Conservation (phyloP, 2,888 invertebrate genomes). For the Chrysina gloriosa region DNA sequence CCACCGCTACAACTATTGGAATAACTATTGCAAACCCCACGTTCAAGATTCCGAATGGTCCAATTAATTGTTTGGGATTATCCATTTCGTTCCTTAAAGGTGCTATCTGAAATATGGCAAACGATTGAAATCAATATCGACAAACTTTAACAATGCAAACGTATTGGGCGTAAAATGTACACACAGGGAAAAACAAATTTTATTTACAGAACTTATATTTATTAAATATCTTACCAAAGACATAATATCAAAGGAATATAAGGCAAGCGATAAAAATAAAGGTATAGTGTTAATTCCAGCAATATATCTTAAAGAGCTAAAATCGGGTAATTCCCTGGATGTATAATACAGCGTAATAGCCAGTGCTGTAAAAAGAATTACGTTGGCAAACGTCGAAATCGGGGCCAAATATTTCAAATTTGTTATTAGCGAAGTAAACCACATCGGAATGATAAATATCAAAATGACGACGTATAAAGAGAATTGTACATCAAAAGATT, state of each 20-base stretch:
- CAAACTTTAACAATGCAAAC: too few species aligned
- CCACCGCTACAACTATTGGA: slow-evolving; percentile 81
- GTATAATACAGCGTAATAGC: slow-evolving; percentile 84
- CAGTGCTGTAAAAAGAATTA: slow-evolving; percentile 80
- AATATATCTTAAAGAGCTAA: slow-evolving; percentile 71
- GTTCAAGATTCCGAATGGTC: slow-evolving; percentile 86
- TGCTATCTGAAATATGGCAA: too few species aligned
- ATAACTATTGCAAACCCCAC: slow-evolving; percentile 89
- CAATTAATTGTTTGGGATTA: slow-evolving; percentile 81
- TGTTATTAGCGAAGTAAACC: slow-evolving; percentile 80
- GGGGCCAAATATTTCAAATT: slow-evolving; percentile 82
- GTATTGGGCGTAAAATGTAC: too few species aligned
- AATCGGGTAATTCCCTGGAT: slow-evolving; percentile 76
- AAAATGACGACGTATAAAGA: slow-evolving; percentile 80
- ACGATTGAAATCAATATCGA: too few species aligned
- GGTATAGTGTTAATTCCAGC: slow-evolving; percentile 75
- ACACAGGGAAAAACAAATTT: too few species aligned
- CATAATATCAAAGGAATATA: slow-evolving; percentile 98
- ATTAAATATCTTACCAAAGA: slow-evolving; percentile 78
- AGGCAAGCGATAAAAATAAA: slow-evolving; percentile 93
- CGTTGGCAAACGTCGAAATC: slow-evolving; percentile 81
- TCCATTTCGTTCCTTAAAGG: slow-evolving; percentile 95
- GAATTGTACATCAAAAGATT: slow-evolving; percentile 72
- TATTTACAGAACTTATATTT: too few species aligned
- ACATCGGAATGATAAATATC: slow-evolving; percentile 77